A percentile compares a stretch with the other conserved stretches of the same genome.
These are phyloP conservation scores for Bungarus multicinctus DNA, from an alignment of 2,113 vertebrate species.

Conservation along the genomic window DNA sequence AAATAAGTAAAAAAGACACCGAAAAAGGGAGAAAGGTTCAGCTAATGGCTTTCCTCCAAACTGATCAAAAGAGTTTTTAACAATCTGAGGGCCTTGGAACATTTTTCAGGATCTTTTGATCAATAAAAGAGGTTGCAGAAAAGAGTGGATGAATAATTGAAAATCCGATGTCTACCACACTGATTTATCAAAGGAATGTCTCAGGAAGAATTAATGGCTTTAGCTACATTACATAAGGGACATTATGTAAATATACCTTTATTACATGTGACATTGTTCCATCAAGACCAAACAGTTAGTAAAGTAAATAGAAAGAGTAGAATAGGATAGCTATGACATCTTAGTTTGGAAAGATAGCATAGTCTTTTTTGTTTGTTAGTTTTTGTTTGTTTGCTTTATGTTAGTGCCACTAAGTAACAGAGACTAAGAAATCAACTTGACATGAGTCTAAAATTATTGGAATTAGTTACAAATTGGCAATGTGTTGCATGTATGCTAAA, in stretches of 20 bases:
- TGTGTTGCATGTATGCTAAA: background rate
- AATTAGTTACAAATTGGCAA: background rate
- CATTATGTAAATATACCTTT: background rate
- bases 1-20: background rate
- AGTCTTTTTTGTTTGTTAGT: background rate
- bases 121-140: background rate
- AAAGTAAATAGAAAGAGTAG: background rate
- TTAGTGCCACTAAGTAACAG: background rate
- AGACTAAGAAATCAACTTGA: background rate
- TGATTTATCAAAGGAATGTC: background rate
- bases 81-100: background rate
- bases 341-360: background rate
- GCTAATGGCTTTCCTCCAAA: background rate
- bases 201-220: background rate
- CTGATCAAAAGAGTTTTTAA: background rate
- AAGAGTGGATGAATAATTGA: background rate
- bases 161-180: background rate
- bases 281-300: background rate
- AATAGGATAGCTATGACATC: background rate
- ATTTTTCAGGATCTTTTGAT: background rate
- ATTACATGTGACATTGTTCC: background rate
- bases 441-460: background rate
- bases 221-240: background rate
- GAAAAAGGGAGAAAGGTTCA: background rate
- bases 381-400: background rate